Percentiles rank a stretch among this genome's conserved stretches.
These are phyloP conservation scores for Julus scandinavius DNA, from an alignment of 2,888 invertebrate genomes.

Conservation along the genomic window DNA sequence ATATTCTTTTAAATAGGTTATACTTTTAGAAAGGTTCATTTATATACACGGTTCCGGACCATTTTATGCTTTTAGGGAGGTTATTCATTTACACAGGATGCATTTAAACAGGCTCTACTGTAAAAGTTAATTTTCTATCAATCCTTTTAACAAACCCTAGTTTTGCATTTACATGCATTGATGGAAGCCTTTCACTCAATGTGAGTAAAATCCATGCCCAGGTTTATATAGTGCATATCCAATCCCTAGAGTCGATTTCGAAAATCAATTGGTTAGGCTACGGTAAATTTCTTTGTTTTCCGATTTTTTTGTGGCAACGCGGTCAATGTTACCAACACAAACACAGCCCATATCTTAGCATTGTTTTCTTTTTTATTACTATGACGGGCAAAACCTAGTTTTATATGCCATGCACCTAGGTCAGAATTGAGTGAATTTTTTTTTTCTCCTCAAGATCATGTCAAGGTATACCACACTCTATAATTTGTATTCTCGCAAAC, in stretches of 20 bases:
- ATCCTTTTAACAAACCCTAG: too few species aligned
- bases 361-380: not conserved
- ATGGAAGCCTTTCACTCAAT: too few species aligned
- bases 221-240: too few species aligned
- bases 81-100: too few species aligned
- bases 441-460: not conserved
- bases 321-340: constrained; percentile 3
- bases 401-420: not conserved
- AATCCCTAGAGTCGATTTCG: not conserved
- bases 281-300: not conserved
- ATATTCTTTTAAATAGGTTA: too few species aligned
- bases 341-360: not conserved
- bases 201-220: too few species aligned
- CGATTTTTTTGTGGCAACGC: not conserved
- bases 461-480: constrained; percentile 8
- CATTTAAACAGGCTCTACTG: too few species aligned
- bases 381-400: not conserved
- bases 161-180: too few species aligned
- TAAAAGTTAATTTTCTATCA: too few species aligned
- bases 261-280: not conserved
- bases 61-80: too few species aligned
- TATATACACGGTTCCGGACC: too few species aligned
- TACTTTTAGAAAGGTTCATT: too few species aligned
- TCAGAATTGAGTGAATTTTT: constrained; percentile 6
- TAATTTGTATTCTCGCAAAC: constrained; percentile 11